Evolutionary conservation across 2,113 vertebrate species (phyloP).

Genomic region (Pongo abelii): DNA sequence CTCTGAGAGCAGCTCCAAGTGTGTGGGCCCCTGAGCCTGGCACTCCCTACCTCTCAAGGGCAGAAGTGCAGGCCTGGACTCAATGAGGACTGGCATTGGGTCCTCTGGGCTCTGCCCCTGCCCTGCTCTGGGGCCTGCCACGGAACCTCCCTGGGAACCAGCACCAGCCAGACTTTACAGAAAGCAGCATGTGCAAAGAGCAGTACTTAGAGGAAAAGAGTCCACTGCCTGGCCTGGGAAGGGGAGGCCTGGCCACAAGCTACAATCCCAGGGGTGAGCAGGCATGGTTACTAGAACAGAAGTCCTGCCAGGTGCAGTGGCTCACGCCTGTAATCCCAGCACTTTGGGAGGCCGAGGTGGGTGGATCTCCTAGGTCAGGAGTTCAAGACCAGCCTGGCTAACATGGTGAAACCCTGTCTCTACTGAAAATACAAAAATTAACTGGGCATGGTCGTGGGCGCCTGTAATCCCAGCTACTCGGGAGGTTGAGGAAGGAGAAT

Average conservation of each 20-base stretch:
- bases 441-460: no score
- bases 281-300: accelerated
- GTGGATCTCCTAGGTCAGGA: no score
- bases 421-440: no score
- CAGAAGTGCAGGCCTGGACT: background rate
- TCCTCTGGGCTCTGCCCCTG: background rate
- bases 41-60: background rate
- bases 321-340: no score
- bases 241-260: background rate
- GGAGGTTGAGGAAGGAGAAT: no score
- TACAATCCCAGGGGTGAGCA: background rate
- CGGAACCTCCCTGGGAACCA: background rate
- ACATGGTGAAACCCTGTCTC: no score
- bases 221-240: background rate
- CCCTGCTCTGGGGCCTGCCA: background rate
- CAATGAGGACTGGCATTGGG: background rate
- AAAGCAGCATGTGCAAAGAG: background rate
- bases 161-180: background rate
- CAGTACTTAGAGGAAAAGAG: background rate
- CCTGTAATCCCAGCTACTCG: no score
- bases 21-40: no score
- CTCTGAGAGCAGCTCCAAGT: background rate
- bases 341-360: no score
- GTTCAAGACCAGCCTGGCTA: no score
- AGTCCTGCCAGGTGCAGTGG: background rate